Conservation (phyloP, 1,140 invertebrate species). For the Pseudobourletiella spinata region DNA sequence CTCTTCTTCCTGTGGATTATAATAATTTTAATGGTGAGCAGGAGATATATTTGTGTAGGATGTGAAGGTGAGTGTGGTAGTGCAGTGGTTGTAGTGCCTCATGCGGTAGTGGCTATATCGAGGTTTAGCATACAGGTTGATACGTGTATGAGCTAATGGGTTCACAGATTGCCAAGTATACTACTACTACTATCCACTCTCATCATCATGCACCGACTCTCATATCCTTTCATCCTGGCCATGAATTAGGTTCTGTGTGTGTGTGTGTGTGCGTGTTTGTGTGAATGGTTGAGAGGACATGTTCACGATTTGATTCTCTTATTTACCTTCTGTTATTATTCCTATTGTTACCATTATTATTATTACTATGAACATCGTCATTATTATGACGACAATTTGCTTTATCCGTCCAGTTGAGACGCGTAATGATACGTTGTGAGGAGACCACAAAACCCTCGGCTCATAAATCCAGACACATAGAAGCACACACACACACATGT, state of each 20-base stretch:
- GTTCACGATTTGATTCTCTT: not conserved
- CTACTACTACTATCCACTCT: too few species aligned
- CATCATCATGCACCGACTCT: too few species aligned
- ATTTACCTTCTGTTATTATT: not conserved
- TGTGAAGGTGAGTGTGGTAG: too few species aligned
- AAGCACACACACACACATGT: conserved; percentile 1
- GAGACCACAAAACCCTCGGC: not conserved
- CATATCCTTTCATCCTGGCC: not conserved
- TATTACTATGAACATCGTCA: conserved; percentile 1
- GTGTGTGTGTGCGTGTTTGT: not conserved
- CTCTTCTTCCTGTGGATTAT: too few species aligned
- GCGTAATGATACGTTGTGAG: conserved; percentile 5
- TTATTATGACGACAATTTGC: conserved; percentile 8
- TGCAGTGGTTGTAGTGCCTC: too few species aligned
- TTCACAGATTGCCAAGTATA: too few species aligned
- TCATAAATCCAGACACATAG: not conserved
- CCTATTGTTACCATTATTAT: conserved; percentile 1
- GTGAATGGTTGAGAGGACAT: not conserved
- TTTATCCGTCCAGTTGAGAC: conserved; percentile 3
- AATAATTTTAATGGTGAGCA: too few species aligned
- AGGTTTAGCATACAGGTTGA: too few species aligned
- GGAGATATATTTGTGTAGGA: too few species aligned
- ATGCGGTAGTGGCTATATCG: too few species aligned
- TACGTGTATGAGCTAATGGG: too few species aligned
- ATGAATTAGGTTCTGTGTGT: not conserved